Conservation (phyloP, 2,113 vertebrate genomes). For the Chitala chitala region DNA sequence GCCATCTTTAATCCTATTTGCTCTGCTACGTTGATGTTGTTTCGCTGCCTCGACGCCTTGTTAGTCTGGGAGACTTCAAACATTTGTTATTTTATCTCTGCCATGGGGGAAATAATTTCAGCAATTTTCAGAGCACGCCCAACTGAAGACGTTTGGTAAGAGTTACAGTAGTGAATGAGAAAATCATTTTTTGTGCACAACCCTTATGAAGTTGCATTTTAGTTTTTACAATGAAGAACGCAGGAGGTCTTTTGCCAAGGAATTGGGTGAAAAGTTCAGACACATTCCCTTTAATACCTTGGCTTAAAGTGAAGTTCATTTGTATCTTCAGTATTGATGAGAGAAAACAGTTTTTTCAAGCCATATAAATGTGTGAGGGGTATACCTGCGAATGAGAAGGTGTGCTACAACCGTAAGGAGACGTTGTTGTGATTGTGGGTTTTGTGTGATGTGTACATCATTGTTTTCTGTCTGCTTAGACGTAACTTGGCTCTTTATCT, state of each 20-base stretch:
- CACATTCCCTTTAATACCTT: neutral
- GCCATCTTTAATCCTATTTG: slow-evolving; percentile 84
- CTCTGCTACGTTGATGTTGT: slow-evolving; percentile 78
- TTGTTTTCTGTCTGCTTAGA: too few relatives aligned
- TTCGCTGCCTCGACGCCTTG: slow-evolving; percentile 77
- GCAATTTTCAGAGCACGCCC: slow-evolving; percentile 49
- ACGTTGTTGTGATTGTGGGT: too few relatives aligned
- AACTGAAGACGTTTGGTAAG: slow-evolving; percentile 54
- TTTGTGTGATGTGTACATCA: too few relatives aligned
- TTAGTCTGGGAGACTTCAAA: slow-evolving; percentile 67
- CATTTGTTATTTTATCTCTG: slow-evolving; percentile 71
- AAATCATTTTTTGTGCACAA: neutral
- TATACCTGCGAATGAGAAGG: too few relatives aligned
- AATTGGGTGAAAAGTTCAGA: neutral
- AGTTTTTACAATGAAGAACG: slow-evolving; percentile 28
- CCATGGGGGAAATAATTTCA: slow-evolving; percentile 60
- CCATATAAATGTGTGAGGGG: too few relatives aligned
- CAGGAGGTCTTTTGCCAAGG: slow-evolving; percentile 1
- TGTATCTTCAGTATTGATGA: too few relatives aligned
- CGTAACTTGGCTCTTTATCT: too few relatives aligned
- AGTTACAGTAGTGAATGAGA: slow-evolving; percentile 22
- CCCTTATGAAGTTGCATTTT: slow-evolving; percentile 6
- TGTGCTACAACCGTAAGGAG: too few relatives aligned
- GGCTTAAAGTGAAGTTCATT: too few relatives aligned
- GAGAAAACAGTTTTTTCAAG: too few relatives aligned